Base-by-base conservation (phyloP, 1,140 invertebrate species). In the Drosophila funebris region DNA sequence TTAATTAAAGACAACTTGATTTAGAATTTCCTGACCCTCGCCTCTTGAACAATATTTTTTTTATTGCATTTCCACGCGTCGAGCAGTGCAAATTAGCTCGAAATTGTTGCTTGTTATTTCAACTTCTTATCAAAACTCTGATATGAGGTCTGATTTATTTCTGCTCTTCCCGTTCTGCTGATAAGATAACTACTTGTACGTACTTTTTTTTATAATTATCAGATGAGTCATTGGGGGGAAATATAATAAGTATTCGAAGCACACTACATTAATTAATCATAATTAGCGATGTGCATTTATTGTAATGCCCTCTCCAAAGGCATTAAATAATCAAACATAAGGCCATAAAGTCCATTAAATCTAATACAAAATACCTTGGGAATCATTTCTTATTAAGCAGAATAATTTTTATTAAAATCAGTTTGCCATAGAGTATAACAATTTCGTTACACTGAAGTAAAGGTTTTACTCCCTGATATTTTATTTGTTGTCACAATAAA, bases 71-170 rank as follows among this genome's bases (percentile, higher is more conserved):
- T 46, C 14, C 44, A 41, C 37, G 62, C 48, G 13, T 27, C 63
- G 22, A 13, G 41, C 20, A 57, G 43, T 41, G 29, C 43, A 64
- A 54, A 48, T 39, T 56, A 13, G 60, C 31, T 41, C 43, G 31
- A 63, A 70, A 44, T 20, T 44, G 37, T 54, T 9, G 43, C 68
- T 53, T 74, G 60, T 71, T 61, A 24, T 44, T 18, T 7, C 2
- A 2, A n/a, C 7, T 8, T 31, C 73, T 75, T 75, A 75, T 75
- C 73, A 48, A 18, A 60, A 37, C 33, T 72, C 27, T 66, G 82
- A 84, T 84, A 84, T 60, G 31, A 52, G 72, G 43, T 67, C 56
- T 78, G 78, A 75, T 87, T 84, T 75, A 77, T 81, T 81, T 57
- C 52, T 39, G 52, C 61, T 46, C 44, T 66, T 54, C 66, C 27